Conservation (phyloP, 2,113 vertebrate species). For the Pachycephala philippinensis region DNA sequence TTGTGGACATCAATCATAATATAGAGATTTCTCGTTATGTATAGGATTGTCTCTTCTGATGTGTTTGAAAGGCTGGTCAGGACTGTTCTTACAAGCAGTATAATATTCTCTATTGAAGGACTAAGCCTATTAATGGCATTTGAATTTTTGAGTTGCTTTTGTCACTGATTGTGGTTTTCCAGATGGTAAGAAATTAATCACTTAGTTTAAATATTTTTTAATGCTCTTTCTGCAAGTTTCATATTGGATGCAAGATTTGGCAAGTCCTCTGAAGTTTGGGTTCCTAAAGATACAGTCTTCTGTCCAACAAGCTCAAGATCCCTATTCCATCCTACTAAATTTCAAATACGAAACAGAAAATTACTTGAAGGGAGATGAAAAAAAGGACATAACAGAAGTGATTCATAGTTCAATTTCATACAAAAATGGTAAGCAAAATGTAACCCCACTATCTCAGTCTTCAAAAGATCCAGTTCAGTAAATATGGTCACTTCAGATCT, state of each 20-base stretch:
- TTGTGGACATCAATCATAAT: conserved; percentile 67
- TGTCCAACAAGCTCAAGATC: not conserved
- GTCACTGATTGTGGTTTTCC: conserved; percentile 61
- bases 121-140: conserved; percentile 59
- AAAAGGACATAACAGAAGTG: not conserved
- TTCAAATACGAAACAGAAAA: not conserved
- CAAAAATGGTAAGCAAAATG: not conserved
- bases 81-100: conserved; percentile 76
- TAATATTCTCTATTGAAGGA: conserved; percentile 73
- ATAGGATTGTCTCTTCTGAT: conserved; percentile 67
- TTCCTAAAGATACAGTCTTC: not conserved
- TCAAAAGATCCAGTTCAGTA: not conserved
- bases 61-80: conserved; percentile 70
- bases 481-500: not conserved
- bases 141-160: conserved; percentile 66
- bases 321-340: not conserved
- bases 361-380: not conserved
- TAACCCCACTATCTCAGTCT: not conserved
- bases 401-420: not conserved
- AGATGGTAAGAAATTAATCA: conserved; percentile 72
- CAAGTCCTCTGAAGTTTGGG: not conserved
- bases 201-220: conserved; percentile 70
- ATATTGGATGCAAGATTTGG: not conserved
- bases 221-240: conserved; percentile 1
- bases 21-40: conserved; percentile 47